Percentiles rank a stretch among this genome's conserved stretches.
These are phyloP conservation scores for Cariama cristata DNA, from an alignment of 2,113 vertebrate genomes.

Conservation along the genomic window DNA sequence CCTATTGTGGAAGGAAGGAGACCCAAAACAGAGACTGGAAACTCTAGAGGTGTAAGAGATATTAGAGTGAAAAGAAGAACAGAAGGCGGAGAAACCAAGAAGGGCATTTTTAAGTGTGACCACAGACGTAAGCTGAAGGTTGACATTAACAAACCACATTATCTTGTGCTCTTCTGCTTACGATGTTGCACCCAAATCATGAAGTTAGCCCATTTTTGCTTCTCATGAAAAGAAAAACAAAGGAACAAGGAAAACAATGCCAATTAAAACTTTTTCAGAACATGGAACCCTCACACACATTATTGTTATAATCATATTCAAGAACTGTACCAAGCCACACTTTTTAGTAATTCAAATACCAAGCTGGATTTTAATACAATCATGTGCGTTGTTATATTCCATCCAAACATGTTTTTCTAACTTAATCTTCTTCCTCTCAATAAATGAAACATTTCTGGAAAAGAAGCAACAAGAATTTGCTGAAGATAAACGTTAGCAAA, in stretches of 20 bases:
- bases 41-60: background rate
- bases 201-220: background rate
- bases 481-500: background rate
- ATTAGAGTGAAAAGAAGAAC: conserved; percentile 25
- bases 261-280: background rate
- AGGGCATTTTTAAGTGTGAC: background rate
- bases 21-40: conserved; percentile 2
- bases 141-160: conserved; percentile 55
- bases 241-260: background rate
- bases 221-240: background rate
- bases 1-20: background rate
- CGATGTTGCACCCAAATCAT: background rate
- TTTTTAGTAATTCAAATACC: background rate
- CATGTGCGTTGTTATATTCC: rapidly evolving
- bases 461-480: background rate
- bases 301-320: background rate
- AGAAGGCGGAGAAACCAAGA: conserved; percentile 13
- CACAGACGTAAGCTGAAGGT: background rate
- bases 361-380: background rate
- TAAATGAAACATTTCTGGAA: background rate
- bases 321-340: background rate
- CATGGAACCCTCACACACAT: background rate
- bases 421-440: background rate
- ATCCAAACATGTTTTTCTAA: background rate
- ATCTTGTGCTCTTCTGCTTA: conserved; percentile 9